Conservation (phyloP, 2,113 vertebrate species). For the Anser cygnoides region DNA sequence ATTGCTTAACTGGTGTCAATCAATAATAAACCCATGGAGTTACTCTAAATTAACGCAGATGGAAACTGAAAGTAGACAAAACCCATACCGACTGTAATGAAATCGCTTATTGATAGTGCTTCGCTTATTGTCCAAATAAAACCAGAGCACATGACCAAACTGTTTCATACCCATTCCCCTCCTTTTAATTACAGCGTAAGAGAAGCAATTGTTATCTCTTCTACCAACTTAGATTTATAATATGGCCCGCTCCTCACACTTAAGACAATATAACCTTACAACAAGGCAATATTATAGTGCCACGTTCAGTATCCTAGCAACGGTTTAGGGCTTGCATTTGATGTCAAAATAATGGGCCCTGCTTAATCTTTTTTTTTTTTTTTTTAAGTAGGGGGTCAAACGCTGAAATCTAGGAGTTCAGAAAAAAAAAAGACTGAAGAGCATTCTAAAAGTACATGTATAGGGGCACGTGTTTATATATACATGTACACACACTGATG, state of each 20-base stretch:
- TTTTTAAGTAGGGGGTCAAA: slow-evolving; percentile 40
- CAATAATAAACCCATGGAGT: background rate
- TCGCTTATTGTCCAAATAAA: slow-evolving; percentile 48
- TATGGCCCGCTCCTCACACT: slow-evolving; percentile 4
- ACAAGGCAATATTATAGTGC: slow-evolving; percentile 11
- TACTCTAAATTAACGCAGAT: slow-evolving; percentile 25
- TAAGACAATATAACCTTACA: slow-evolving; percentile 59
- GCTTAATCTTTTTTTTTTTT: slow-evolving; percentile 37
- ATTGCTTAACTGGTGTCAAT: background rate
- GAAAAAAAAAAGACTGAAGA: background rate
- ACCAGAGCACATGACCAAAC: background rate
- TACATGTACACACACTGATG: background rate
- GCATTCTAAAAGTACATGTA: background rate
- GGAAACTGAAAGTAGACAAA: slow-evolving; percentile 47
- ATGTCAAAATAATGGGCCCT: slow-evolving; percentile 63
- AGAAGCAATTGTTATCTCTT: slow-evolving; percentile 25
- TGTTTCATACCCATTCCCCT: slow-evolving; percentile 2
- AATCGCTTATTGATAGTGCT: slow-evolving; percentile 52
- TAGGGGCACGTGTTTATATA: background rate
- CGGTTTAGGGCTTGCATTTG: slow-evolving; percentile 53
- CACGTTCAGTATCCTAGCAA: slow-evolving; percentile 69
- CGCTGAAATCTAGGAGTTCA: background rate
- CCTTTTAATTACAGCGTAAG: slow-evolving; percentile 60
- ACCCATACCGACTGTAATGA: slow-evolving; percentile 22
- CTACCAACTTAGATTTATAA: slow-evolving; percentile 52